Percentiles rank a stretch among this genome's conserved stretches.
phyloP scores from a whole-genome alignment of 2,797 vertebrate genomes.

The Poecilia velifera region DNA sequence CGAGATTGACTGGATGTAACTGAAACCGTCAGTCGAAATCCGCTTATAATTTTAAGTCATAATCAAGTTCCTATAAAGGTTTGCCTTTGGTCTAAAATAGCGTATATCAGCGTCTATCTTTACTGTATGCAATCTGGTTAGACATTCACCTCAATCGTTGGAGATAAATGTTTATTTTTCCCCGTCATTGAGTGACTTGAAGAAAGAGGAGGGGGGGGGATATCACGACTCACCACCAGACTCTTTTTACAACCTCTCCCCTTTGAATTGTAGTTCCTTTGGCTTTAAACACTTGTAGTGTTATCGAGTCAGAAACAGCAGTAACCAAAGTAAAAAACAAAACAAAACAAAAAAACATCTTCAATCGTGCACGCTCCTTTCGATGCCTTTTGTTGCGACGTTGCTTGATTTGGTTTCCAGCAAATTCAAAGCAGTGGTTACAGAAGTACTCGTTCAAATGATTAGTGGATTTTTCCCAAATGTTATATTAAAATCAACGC shows the following conservation, averaged over 20 bases:
- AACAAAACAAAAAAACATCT: neutral
- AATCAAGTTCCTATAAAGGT: neutral
- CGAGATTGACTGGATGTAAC: constrained; percentile 15
- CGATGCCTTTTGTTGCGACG: neutral
- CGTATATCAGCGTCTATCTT: neutral
- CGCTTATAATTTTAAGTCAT: neutral
- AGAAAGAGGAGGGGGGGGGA: constrained; percentile 19
- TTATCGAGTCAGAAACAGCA: neutral
- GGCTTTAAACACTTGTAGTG: neutral
- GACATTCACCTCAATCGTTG: constrained; percentile 7
- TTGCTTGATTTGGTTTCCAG: neutral
- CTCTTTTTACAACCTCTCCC: constrained; percentile 20
- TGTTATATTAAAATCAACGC: neutral
- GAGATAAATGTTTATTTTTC: constrained; percentile 20
- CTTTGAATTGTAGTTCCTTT: neutral
- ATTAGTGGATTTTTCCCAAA: neutral
- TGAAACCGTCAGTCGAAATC: constrained; percentile 11
- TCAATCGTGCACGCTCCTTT: neutral
- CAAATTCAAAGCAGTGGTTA: neutral
- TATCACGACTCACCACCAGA: constrained; percentile 31
- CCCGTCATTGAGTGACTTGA: constrained; percentile 17
- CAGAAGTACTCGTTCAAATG: constrained; percentile 11
- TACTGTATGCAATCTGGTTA: constrained; percentile 6
- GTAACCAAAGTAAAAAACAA: neutral
- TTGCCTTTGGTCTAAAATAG: neutral